Evolutionary conservation across 2,797 vertebrate genomes (phyloP).

Genomic region (Eulemur coronatus): DNA sequence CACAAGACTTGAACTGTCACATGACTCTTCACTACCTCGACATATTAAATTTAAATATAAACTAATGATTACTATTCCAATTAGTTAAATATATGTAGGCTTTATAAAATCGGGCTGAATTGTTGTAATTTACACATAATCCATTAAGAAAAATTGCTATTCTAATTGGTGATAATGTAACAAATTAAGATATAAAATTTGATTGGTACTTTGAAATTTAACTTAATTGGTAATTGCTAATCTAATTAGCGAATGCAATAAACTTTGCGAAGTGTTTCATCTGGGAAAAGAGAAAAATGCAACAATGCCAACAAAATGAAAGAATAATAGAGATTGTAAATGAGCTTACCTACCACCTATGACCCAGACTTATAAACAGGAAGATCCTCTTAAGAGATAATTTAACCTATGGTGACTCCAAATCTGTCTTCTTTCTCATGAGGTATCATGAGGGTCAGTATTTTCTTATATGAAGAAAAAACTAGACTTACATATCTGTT

Average conservation of each 20-base stretch:
- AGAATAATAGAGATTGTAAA: neutral
- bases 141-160: slow-evolving; percentile 82
- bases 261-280: slow-evolving; percentile 42
- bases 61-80: slow-evolving; percentile 78
- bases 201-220: slow-evolving; percentile 82
- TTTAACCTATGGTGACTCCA: neutral
- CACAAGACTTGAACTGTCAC: slow-evolving; percentile 61
- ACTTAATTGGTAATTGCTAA: slow-evolving; percentile 78
- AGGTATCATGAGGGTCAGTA: neutral
- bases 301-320: slow-evolving; percentile 47
- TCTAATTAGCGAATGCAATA: slow-evolving; percentile 80
- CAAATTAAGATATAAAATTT: slow-evolving; percentile 84
- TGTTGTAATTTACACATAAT: slow-evolving; percentile 82
- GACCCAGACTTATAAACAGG: neutral
- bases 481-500: neutral
- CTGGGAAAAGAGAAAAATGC: slow-evolving; percentile 31
- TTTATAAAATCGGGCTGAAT: slow-evolving; percentile 75
- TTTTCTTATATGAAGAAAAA: neutral
- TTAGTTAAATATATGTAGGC: slow-evolving; percentile 78
- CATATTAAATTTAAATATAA: slow-evolving; percentile 77
- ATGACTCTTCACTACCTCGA: slow-evolving; percentile 67
- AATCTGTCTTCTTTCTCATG: neutral
- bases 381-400: neutral
- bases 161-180: slow-evolving; percentile 82
- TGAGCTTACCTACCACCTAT: neutral